Percentiles rank a stretch among this genome's conserved stretches.
phyloP scores from a whole-genome alignment of 2,888 invertebrate species.

The Rambutsinella grinnellia region DNA sequence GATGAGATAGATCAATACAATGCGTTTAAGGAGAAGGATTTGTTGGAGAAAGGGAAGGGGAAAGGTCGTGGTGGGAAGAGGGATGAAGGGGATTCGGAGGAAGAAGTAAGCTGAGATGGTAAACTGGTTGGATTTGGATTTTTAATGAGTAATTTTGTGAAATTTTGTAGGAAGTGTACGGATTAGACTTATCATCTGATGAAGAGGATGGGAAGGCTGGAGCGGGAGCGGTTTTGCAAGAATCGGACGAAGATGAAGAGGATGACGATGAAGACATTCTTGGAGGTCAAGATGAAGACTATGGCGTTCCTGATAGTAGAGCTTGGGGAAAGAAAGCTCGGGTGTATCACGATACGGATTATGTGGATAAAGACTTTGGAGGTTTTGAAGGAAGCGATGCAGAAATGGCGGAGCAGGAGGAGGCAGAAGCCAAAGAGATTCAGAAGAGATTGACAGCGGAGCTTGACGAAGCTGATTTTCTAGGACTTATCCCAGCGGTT shows the following conservation, averaged over 20 bases:
- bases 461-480: slow-evolving; percentile 83
- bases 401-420: slow-evolving; percentile 83
- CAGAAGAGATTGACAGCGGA: slow-evolving; percentile 83
- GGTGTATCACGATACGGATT: slow-evolving; percentile 88
- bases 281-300: slow-evolving; percentile 79
- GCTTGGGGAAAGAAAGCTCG: slow-evolving; percentile 90
- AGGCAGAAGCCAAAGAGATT: slow-evolving; percentile 81
- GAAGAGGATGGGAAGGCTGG: slow-evolving; percentile 46
- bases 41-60: slow-evolving; percentile 52
- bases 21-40: slow-evolving; percentile 48
- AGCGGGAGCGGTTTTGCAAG: slow-evolving; percentile 2
- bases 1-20: slow-evolving; percentile 66
- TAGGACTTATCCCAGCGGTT: slow-evolving; percentile 58
- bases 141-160: background rate
- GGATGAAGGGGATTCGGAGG: slow-evolving; percentile 30
- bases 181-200: slow-evolving; percentile 44
- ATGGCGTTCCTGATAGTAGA: slow-evolving; percentile 82
- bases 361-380: slow-evolving; percentile 88
- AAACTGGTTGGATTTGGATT: background rate
- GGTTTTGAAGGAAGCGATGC: slow-evolving; percentile 77
- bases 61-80: slow-evolving; percentile 18
- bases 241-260: slow-evolving; percentile 58
- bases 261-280: slow-evolving; percentile 76
- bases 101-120: slow-evolving; percentile 29
- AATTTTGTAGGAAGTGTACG: slow-evolving; percentile 39